Evolutionary conservation across 2,888 invertebrate species (phyloP).

Genomic region (Eilema sororculum): DNA sequence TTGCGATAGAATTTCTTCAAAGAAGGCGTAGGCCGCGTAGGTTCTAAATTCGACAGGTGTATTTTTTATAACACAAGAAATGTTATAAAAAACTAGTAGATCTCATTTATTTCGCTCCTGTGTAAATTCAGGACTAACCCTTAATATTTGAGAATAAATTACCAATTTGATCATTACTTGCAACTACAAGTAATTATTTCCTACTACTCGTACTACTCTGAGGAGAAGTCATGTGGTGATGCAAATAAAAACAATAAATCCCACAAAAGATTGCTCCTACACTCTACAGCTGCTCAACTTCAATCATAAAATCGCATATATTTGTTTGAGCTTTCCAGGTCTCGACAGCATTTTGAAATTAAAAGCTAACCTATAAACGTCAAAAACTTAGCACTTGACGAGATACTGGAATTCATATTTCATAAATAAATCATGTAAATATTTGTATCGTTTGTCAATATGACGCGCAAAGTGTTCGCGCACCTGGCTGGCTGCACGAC

Average conservation of each 20-base stretch:
- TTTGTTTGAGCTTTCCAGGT: neutral
- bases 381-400: constrained; percentile 3
- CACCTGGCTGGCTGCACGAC: constrained; percentile 37
- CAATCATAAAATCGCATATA: neutral
- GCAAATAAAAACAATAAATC: neutral
- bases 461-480: constrained; percentile 31
- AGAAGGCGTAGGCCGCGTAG: neutral
- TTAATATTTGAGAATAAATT: neutral
- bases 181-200: neutral
- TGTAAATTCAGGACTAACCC: neutral
- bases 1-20: constrained; percentile 7
- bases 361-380: constrained; percentile 8
- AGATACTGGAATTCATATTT: constrained; percentile 6
- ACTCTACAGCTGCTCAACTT: neutral
- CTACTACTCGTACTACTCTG: neutral
- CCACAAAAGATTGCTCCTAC: neutral
- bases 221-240: neutral
- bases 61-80: neutral
- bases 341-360: constrained; percentile 7
- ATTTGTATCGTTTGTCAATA: constrained; percentile 38
- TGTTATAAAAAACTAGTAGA: neutral
- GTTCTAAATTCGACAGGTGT: neutral
- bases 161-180: neutral
- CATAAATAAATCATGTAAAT: constrained; percentile 21
- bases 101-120: neutral